These are phyloP conservation scores for Pardalotus punctatus DNA, from an alignment of 2,113 vertebrate genomes.

Conservation along the genomic window DNA sequence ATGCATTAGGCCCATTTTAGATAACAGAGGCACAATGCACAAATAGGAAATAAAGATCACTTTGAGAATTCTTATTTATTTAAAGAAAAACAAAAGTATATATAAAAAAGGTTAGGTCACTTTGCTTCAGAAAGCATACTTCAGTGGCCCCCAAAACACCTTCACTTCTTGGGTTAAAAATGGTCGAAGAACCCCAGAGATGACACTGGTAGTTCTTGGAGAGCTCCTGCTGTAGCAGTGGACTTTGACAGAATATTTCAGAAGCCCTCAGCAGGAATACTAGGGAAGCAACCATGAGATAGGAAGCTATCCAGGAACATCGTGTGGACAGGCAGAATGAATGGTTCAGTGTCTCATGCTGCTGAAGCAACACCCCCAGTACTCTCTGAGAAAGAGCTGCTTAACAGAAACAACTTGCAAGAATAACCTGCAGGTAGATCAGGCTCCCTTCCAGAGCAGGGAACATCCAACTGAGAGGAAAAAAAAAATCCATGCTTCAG, in stretches of 20 bases:
- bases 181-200: background rate
- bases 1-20: background rate
- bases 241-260: rapidly evolving
- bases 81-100: background rate
- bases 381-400: background rate
- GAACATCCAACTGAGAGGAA: background rate
- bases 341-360: rapidly evolving
- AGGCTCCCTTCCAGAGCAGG: background rate
- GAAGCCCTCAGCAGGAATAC: background rate
- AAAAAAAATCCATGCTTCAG: background rate
- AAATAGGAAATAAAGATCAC: background rate
- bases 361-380: background rate
- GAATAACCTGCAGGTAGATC: background rate
- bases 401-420: background rate
- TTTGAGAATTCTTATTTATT: background rate
- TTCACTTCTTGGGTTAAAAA: background rate
- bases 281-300: rapidly evolving
- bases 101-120: background rate
- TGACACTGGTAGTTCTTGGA: background rate
- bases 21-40: background rate
- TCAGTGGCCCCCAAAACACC: background rate
- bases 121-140: background rate
- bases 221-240: background rate
- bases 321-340: rapidly evolving
- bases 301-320: background rate